These are phyloP conservation scores for Perizoma affinitatum DNA, from an alignment of 2,888 invertebrate species.

Conservation along the genomic window DNA sequence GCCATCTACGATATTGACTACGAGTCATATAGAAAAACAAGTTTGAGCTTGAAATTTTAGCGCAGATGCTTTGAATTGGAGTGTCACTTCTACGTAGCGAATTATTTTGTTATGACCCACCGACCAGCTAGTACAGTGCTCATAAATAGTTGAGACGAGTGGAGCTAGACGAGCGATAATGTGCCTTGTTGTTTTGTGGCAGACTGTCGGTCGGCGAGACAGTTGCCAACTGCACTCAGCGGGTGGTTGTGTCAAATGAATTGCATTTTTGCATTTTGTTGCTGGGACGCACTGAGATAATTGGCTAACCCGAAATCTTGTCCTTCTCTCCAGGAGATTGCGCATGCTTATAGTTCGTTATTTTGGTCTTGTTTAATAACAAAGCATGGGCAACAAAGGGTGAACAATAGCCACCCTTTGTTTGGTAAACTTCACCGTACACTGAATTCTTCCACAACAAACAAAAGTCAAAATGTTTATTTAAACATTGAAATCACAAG, in stretches of 20 bases:
- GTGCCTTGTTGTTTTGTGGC: constrained; percentile 11
- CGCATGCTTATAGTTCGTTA: too few species aligned
- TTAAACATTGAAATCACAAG: too few species aligned
- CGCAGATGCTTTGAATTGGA: neutral
- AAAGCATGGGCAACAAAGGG: too few species aligned
- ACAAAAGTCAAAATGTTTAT: too few species aligned
- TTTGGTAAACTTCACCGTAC: too few species aligned
- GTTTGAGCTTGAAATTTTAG: neutral
- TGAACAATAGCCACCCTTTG: too few species aligned
- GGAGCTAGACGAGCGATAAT: constrained; percentile 24
- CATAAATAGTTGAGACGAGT: constrained; percentile 24
- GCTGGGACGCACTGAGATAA: neutral
- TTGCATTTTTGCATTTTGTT: constrained; percentile 5
- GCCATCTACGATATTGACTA: too few species aligned
- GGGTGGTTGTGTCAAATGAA: neutral
- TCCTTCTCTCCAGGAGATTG: too few species aligned
- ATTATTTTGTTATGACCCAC: neutral
- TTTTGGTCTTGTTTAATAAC: too few species aligned
- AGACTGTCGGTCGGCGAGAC: neutral
- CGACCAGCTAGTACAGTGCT: neutral
- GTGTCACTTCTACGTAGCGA: neutral
- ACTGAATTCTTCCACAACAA: too few species aligned
- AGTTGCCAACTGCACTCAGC: constrained; percentile 8
- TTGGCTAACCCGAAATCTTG: too few species aligned
- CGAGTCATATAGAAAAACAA: too few species aligned